Evolutionary conservation across 2,888 invertebrate species (phyloP).

Genomic region (Drosophila stalkeri): DNA sequence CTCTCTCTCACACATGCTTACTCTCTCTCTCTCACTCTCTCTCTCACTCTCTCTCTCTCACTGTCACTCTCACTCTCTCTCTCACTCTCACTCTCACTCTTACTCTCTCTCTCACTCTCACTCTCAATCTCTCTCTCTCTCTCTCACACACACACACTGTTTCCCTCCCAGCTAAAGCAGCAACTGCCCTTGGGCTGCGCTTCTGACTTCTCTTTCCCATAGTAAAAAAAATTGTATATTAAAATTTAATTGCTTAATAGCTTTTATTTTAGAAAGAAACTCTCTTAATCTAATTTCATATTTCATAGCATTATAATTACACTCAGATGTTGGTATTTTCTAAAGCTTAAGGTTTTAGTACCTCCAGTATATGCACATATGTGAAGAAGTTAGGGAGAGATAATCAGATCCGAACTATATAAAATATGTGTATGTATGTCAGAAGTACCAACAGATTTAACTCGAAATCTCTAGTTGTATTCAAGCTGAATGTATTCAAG

Average conservation of each 20-base stretch:
- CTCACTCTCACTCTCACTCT: neutral
- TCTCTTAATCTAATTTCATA: neutral
- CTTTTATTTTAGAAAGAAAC: neutral
- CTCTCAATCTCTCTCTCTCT: too few species aligned
- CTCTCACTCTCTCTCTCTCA: too few species aligned
- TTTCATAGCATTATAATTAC: neutral
- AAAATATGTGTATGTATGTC: neutral
- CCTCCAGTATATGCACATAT: neutral
- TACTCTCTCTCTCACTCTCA: too few species aligned
- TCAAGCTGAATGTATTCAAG: too few species aligned
- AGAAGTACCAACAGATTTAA: neutral
- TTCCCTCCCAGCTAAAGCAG: neutral
- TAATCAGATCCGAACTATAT: neutral
- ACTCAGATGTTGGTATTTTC: neutral
- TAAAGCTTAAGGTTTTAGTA: neutral
- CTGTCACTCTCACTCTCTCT: too few species aligned
- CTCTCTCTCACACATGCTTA: neutral
- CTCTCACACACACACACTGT: neutral
- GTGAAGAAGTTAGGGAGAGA: neutral
- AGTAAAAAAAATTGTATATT: neutral
- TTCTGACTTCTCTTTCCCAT: neutral
- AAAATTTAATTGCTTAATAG: neutral
- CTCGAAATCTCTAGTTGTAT: too few species aligned
- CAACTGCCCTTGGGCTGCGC: neutral
- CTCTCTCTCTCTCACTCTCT: neutral